These are phyloP conservation scores for Drosophila anomalipes DNA, from an alignment of 2,888 invertebrate species.

Conservation along the genomic window DNA sequence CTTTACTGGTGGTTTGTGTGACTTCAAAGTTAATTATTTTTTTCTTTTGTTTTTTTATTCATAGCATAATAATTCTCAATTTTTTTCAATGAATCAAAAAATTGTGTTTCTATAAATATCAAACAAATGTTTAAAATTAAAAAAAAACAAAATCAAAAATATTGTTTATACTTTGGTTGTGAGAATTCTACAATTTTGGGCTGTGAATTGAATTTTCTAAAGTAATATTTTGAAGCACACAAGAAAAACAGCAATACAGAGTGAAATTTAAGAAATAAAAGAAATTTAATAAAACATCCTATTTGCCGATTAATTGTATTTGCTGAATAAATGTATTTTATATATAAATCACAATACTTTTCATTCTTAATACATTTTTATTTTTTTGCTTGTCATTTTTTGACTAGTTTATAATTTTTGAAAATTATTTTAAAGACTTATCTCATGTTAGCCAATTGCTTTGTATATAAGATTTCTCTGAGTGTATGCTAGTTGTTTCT, in stretches of 20 bases:
- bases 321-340: background rate
- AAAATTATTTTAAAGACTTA: slow-evolving; percentile 2
- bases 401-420: background rate
- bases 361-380: background rate
- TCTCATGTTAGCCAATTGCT: slow-evolving; percentile 39
- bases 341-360: background rate
- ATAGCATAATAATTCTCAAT: background rate
- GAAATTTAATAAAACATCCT: background rate
- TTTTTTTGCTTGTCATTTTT: background rate
- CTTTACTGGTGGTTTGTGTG: background rate
- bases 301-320: background rate
- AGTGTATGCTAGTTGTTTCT: slow-evolving; percentile 34
- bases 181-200: background rate
- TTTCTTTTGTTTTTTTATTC: background rate
- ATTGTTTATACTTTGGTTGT: background rate
- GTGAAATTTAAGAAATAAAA: background rate
- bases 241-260: background rate
- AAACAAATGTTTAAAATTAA: background rate
- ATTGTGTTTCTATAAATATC: background rate
- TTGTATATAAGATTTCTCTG: slow-evolving; percentile 33
- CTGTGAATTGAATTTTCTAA: background rate
- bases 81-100: background rate
- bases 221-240: background rate
- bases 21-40: background rate
- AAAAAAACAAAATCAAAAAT: background rate